Conservation (phyloP, 2,113 vertebrate genomes). For the Aegypius monachus region DNA sequence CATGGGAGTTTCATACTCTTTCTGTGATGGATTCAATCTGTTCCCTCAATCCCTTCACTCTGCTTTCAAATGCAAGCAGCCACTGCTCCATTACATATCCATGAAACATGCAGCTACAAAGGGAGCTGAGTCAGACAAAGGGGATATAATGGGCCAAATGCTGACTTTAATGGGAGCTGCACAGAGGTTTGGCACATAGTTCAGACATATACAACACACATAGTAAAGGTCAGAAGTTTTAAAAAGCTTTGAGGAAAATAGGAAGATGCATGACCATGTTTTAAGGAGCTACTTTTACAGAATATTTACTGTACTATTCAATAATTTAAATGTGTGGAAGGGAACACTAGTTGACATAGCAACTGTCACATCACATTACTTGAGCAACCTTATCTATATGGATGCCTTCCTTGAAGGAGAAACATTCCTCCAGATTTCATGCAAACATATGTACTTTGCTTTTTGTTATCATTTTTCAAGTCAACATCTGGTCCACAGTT, state of each 20-base stretch:
- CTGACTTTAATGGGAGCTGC: not conserved
- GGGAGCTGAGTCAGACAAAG: conserved; percentile 19
- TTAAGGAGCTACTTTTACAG: conserved; percentile 49
- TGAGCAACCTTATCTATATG: conserved; percentile 58
- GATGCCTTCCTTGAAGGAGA: conserved; percentile 64
- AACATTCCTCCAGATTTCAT: conserved; percentile 53
- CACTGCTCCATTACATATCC: conserved; percentile 51
- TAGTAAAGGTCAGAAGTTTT: conserved; percentile 32
- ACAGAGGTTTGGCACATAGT: not conserved
- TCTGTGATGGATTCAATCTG: conserved; percentile 45
- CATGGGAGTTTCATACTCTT: conserved; percentile 28
- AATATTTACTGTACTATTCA: conserved; percentile 55
- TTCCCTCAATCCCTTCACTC: not conserved
- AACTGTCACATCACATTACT: conserved; percentile 71
- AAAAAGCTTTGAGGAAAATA: conserved; percentile 40
- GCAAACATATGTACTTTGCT: conserved; percentile 41
- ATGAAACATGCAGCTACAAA: conserved; percentile 40
- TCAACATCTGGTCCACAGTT: conserved; percentile 57
- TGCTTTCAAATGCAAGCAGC: conserved; percentile 23
- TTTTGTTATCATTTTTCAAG: conserved; percentile 36
- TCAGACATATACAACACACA: not conserved
- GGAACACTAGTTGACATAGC: conserved; percentile 65
- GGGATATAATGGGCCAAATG: not conserved
- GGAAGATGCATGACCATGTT: conserved; percentile 25
- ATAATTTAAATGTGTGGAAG: conserved; percentile 61